Percentiles rank a stretch among this genome's conserved stretches.
Conservation (phyloP, 2,113 vertebrate species). For the Archilochus colubris region DNA sequence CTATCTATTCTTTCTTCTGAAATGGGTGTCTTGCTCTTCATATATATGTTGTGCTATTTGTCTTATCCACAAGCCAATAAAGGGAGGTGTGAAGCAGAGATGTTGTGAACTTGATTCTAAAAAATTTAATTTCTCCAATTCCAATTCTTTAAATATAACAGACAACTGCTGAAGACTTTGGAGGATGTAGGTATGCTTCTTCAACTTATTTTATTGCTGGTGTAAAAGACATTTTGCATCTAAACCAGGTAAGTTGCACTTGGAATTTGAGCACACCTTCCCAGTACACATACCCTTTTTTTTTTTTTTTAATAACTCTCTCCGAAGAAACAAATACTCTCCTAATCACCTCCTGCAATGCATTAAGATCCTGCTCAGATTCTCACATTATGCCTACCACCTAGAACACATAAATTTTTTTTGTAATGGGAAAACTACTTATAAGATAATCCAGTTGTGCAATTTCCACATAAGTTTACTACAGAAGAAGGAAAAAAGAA, state of each 20-base stretch:
- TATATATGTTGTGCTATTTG: not conserved
- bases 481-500: not conserved
- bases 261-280: not conserved
- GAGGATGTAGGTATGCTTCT: fast-evolving
- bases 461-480: not conserved
- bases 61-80: not conserved
- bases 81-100: not conserved
- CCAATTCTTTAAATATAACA: not conserved
- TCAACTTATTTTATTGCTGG: not conserved
- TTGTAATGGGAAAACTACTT: not conserved
- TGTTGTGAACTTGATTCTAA: not conserved
- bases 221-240: not conserved
- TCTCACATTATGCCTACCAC: not conserved
- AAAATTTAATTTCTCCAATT: not conserved
- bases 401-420: not conserved
- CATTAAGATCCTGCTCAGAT: not conserved
- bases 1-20: not conserved
- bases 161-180: not conserved
- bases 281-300: not conserved
- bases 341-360: not conserved
- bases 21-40: not conserved
- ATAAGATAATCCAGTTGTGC: not conserved
- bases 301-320: not conserved
- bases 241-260: not conserved
- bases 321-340: not conserved